Evolutionary conservation across 2,113 vertebrate genomes (phyloP), one percentile per base, ranked within the genome.

Genomic region (Corvus cornix): DNA sequence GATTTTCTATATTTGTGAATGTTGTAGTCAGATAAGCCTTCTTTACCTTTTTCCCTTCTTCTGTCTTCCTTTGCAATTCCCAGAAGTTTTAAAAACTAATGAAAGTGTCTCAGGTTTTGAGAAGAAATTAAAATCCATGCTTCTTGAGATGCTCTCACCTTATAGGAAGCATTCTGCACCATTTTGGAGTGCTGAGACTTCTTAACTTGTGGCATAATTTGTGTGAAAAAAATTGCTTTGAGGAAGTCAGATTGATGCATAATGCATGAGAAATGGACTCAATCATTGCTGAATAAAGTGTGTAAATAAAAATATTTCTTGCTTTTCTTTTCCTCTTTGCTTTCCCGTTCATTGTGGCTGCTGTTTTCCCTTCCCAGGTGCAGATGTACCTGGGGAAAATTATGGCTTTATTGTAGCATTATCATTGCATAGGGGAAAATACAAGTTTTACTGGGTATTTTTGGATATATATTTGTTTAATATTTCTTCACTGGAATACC

Each of bases 81-180:
- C 22, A 27, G 4, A 59, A 59, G 31, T 70, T 91, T 62, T 46
- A 49, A 84, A 87, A 84, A n/a, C 13, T 49, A 37, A 46, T 16
- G 66, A 56, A 13, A 67, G 58, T 46, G 5, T 67, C 21, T 75
- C 24, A 24, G 14, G 10, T 76, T 84, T 84, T 78, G 69, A 78
- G 64, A 41, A 44, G 12, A 84, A 80, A 80, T 52, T 68, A 37
- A 86, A 73, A 69, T 70, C 31, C 11, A 10, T 69, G 21, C 27
- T 76, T 75, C 18, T 27, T 58, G 46, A 74, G 39, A 44, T 63
- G 8, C 20, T 60, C 6, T 83, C 12, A 16, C 11, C 44, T 89
- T 33, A 33, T 2, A 43, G 14, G 6, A 69, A 33, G 3, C 28
- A 13, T 74, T 77, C 24, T 0, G 0, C 15, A n/a, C 15, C 4